Percentiles rank a stretch among this genome's conserved stretches.
These are phyloP conservation scores for Danionella cerebrum DNA, from an alignment of 2,113 vertebrate species.

Conservation along the genomic window DNA sequence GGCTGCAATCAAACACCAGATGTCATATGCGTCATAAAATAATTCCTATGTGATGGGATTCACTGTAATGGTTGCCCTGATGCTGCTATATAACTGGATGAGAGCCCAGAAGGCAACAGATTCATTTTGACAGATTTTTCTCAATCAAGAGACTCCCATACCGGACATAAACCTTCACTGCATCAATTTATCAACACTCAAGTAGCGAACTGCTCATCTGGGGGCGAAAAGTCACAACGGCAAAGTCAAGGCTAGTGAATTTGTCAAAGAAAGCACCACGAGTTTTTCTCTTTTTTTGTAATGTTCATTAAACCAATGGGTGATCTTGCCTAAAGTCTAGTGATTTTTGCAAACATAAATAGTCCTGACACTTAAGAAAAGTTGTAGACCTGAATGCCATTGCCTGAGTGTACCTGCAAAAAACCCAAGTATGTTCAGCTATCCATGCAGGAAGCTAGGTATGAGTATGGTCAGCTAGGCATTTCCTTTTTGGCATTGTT, in stretches of 20 bases:
- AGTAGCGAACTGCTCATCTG: neutral
- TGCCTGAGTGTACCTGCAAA: no score
- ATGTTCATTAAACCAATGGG: neutral
- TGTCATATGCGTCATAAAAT: neutral
- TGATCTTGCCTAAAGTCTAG: neutral
- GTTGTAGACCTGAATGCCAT: no score
- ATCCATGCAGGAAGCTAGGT: no score
- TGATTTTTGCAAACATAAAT: no score
- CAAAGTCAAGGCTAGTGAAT: neutral
- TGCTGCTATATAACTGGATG: neutral
- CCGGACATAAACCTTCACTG: neutral
- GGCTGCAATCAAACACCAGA: neutral
- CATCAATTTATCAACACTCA: neutral
- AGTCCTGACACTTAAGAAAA: no score
- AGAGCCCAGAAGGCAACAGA: neutral
- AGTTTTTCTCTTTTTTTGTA: no score
- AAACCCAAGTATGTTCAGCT: no score
- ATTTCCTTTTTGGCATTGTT: no score
- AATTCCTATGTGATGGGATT: neutral
- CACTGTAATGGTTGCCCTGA: neutral
- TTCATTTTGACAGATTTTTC: conserved; percentile 5
- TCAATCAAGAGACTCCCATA: conserved; percentile 1
- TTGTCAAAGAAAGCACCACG: neutral
- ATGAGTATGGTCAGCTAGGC: no score
- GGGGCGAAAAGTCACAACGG: neutral